These are phyloP conservation scores for Chromoteleia sp. DNA, from an alignment of 2,888 invertebrate genomes.

Conservation along the genomic window DNA sequence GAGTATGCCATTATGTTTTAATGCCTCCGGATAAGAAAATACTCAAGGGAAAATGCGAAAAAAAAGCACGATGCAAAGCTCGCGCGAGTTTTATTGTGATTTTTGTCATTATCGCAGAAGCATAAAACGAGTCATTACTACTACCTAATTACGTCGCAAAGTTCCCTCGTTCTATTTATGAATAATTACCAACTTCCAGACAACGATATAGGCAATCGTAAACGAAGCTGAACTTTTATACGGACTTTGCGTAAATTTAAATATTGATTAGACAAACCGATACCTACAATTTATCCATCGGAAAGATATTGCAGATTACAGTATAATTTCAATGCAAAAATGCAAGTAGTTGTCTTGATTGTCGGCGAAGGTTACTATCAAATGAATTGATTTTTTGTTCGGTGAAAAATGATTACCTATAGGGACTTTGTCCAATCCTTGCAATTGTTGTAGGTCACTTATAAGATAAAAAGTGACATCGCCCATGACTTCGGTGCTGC, in stretches of 20 bases:
- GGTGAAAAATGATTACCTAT: conserved; percentile 88
- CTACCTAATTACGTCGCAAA: conserved; percentile 32
- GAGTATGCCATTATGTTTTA: conserved; percentile 25
- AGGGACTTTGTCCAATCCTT: conserved; percentile 89
- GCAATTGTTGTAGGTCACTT: conserved; percentile 87
- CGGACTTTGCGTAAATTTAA: conserved; percentile 14
- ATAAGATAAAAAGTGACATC: conserved; percentile 93
- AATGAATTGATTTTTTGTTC: too few relatives aligned
- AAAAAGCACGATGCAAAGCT: conserved; percentile 36
- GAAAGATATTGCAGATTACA: conserved; percentile 10
- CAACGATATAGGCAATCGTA: conserved; percentile 1
- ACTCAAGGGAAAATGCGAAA: conserved; percentile 51
- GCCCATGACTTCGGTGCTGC: conserved; percentile 96
- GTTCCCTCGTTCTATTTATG: conserved; percentile 43
- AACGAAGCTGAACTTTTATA: conserved; percentile 23
- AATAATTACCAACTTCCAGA: conserved; percentile 43
- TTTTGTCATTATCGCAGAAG: conserved; percentile 34
- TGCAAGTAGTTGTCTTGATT: background rate
- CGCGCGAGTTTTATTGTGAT: conserved; percentile 24
- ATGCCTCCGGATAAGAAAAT: conserved; percentile 37
- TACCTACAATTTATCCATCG: conserved; percentile 21
- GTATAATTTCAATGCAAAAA: conserved; percentile 2
- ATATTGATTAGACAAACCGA: conserved; percentile 22
- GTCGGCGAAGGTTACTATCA: background rate
- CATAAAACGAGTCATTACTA: conserved; percentile 37